Percentiles rank a stretch among this genome's conserved stretches.
These are phyloP conservation scores for Nemotelus nigrinus DNA, from an alignment of 2,888 invertebrate species.

Conservation along the genomic window DNA sequence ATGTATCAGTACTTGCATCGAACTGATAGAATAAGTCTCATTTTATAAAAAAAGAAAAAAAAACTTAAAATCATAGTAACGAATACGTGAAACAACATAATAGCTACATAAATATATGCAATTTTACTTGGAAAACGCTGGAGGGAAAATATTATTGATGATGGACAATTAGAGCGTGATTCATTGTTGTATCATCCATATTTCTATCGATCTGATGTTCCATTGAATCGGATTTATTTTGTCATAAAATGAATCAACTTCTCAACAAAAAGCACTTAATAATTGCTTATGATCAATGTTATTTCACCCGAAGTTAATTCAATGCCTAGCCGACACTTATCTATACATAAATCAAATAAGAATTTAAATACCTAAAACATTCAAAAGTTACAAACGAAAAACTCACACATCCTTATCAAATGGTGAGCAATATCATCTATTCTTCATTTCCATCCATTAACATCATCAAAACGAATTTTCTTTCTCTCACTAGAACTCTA, in stretches of 20 bases:
- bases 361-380: conserved; percentile 13
- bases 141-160: background rate
- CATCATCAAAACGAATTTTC: conserved; percentile 16
- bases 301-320: background rate
- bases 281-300: background rate
- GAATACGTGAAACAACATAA: conserved; percentile 11
- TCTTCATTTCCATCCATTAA: background rate
- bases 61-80: conserved; percentile 5
- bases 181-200: too few relatives aligned
- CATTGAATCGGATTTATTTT: too few relatives aligned
- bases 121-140: background rate
- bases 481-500: conserved; percentile 26
- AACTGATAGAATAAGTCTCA: conserved; percentile 49
- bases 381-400: conserved; percentile 34
- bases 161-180: too few relatives aligned
- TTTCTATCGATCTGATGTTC: too few relatives aligned
- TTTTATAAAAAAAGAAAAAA: conserved; percentile 40
- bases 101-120: background rate
- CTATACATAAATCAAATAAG: conserved; percentile 2
- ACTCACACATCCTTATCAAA: conserved; percentile 41
- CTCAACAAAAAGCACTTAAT: too few relatives aligned
- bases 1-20: conserved; percentile 48
- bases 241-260: too few relatives aligned
- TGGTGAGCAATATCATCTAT: conserved; percentile 38
- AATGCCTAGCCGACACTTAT: background rate